phyloP scores from a whole-genome alignment of 1,140 invertebrate species.

The Laupala kohalensis region DNA sequence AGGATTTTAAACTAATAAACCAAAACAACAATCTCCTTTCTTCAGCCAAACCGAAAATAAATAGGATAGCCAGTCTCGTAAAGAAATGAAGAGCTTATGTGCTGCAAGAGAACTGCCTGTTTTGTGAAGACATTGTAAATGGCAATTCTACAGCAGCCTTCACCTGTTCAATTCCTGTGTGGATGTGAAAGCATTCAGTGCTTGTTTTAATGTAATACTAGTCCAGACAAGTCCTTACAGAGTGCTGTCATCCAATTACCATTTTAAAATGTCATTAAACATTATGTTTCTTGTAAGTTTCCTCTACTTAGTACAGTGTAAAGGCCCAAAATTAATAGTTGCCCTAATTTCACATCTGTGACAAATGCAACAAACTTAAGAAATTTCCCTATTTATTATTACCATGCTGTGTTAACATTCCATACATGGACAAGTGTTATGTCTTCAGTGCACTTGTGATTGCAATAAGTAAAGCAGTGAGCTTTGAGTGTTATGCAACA shows the following conservation, averaged over 20 bases:
- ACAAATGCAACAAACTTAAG: background rate
- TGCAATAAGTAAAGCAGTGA: background rate
- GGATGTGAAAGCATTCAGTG: background rate
- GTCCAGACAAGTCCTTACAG: background rate
- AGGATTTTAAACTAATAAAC: conserved; percentile 13
- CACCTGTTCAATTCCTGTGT: background rate
- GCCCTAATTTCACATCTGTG: background rate
- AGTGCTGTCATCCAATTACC: background rate
- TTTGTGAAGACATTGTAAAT: background rate
- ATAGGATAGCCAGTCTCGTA: conserved; percentile 31
- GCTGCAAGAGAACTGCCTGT: background rate
- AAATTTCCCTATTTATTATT: background rate
- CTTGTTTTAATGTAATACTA: background rate
- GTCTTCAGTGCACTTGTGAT: background rate
- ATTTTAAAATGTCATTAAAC: background rate
- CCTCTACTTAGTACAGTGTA: background rate
- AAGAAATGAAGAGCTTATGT: conserved; percentile 27
- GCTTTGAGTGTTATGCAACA: background rate
- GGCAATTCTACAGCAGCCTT: background rate
- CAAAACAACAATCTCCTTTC: conserved; percentile 27
- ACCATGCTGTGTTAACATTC: background rate
- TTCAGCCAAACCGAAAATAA: conserved; percentile 25
- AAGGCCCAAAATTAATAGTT: background rate
- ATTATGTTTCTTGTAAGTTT: background rate
- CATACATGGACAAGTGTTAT: background rate